A percentile compares a stretch with the other conserved stretches of the same genome.
phyloP scores from a whole-genome alignment of 2,888 invertebrate genomes.

The Eremobia ochroleuca region DNA sequence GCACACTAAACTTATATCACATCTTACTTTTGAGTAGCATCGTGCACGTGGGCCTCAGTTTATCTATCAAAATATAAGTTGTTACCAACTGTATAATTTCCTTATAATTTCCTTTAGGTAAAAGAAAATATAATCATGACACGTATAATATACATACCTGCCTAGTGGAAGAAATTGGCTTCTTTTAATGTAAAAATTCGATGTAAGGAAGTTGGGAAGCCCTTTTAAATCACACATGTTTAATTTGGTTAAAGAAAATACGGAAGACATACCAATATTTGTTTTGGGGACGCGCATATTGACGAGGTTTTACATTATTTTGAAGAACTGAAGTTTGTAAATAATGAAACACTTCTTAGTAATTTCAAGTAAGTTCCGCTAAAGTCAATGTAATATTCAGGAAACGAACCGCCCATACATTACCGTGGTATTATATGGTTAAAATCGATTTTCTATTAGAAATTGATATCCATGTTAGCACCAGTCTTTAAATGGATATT shows the following conservation, averaged over 20 bases:
- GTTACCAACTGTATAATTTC: neutral
- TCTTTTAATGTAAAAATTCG: conserved; percentile 39
- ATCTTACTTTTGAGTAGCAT: neutral
- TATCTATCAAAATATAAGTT: neutral
- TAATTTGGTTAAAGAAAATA: conserved; percentile 47
- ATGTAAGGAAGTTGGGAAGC: neutral
- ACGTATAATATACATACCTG: neutral
- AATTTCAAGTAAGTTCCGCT: neutral
- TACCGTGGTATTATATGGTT: conserved; percentile 2
- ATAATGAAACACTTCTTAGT: neutral
- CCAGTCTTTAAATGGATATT: too few relatives aligned
- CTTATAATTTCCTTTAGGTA: neutral
- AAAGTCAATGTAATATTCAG: conserved; percentile 25
- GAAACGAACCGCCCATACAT: conserved; percentile 1
- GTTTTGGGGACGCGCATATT: neutral
- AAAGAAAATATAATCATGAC: conserved; percentile 7
- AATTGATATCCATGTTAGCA: too few relatives aligned
- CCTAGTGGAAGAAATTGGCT: conserved; percentile 26
- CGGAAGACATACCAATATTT: conserved; percentile 29
- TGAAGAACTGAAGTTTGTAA: neutral
- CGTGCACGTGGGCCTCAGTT: neutral
- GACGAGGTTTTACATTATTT: neutral
- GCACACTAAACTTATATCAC: neutral
- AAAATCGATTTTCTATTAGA: conserved; percentile 25
- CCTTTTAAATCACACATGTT: conserved; percentile 32